Percentiles rank a stretch among this genome's conserved stretches.
Conservation (phyloP, 2,888 invertebrate genomes). For the Ferdinandea cuprea region DNA sequence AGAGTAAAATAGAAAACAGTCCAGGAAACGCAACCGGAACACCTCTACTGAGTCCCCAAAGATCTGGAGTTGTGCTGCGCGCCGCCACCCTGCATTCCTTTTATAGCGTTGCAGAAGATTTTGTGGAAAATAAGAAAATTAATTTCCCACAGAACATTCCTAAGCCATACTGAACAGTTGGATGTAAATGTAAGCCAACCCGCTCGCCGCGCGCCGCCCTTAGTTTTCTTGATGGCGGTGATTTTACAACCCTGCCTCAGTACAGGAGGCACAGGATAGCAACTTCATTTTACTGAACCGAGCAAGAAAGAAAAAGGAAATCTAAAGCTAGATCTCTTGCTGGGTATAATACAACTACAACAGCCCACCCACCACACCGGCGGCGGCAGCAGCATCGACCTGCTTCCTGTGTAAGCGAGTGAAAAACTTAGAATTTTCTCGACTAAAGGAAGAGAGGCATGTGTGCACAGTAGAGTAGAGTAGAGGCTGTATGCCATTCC, state of each 20-base stretch:
- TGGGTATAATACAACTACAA: conserved; percentile 29
- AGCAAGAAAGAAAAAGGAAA: conserved; percentile 38
- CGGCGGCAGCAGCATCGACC: too few relatives aligned
- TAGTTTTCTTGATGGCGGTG: conserved; percentile 4
- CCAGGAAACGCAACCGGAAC: conserved; percentile 57
- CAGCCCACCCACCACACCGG: conserved; percentile 6
- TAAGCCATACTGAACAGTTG: not conserved
- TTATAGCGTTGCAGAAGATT: conserved; percentile 42
- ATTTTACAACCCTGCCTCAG: conserved; percentile 5
- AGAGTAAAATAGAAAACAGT: conserved; percentile 16
- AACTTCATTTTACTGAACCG: conserved; percentile 33
- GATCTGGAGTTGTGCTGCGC: conserved; percentile 7
- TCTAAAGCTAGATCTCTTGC: conserved; percentile 42
- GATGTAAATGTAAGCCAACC: too few relatives aligned
- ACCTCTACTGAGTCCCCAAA: conserved; percentile 35
- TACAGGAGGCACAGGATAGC: conserved; percentile 12
- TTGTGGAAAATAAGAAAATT: conserved; percentile 68
- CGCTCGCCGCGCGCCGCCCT: not conserved
- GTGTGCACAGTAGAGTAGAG: conserved; percentile 17
- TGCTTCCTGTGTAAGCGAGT: conserved; percentile 53
- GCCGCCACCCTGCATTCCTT: not conserved
- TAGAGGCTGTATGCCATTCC: too few relatives aligned
- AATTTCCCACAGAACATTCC: conserved; percentile 59
- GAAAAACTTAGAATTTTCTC: conserved; percentile 43
- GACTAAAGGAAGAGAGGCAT: not conserved